Percentiles rank a stretch among this genome's conserved stretches.
These are phyloP conservation scores for Orthochromis indermauri DNA, from an alignment of 2,113 vertebrate species.

Conservation along the genomic window DNA sequence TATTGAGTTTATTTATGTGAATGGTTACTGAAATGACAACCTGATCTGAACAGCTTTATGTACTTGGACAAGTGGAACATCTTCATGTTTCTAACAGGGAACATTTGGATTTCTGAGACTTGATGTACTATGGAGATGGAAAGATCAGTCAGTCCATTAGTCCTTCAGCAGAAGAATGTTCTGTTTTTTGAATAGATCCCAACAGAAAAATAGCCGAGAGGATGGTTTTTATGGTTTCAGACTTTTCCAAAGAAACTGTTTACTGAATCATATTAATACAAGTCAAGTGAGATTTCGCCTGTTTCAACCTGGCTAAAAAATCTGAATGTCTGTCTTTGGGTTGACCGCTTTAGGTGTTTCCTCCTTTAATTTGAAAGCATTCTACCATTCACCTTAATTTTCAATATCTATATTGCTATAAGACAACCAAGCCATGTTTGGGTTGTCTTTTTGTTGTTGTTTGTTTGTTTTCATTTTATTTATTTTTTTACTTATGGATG, in stretches of 20 bases:
- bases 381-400: background rate
- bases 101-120: background rate
- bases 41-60: background rate
- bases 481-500: background rate
- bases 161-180: background rate
- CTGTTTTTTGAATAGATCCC: background rate
- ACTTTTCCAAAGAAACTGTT: background rate
- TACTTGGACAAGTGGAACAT: background rate
- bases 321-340: background rate
- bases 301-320: background rate
- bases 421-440: background rate
- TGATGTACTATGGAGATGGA: background rate
- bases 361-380: background rate
- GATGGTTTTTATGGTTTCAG: background rate
- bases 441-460: background rate
- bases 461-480: background rate
- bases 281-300: background rate
- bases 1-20: background rate
- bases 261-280: background rate
- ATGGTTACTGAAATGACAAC: background rate
- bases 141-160: background rate
- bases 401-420: background rate
- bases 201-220: background rate
- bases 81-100: background rate
- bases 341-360: background rate